Evolutionary conservation across 1,140 invertebrate species (phyloP), one percentile per base, ranked within the genome.

Genomic region (Acromyrmex echinatior): DNA sequence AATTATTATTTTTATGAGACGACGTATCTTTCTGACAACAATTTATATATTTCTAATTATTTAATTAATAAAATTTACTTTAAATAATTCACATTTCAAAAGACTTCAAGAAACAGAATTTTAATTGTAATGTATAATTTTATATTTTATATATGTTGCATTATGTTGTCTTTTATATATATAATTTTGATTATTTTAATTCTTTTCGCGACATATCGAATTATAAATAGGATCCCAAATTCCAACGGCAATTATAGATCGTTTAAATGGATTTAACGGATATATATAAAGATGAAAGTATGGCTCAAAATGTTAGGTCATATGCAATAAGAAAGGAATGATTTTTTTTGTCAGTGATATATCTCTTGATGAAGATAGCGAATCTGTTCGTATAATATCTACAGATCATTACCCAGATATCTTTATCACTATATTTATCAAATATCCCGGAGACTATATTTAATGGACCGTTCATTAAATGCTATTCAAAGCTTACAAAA

Each of bases 371-470:
- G 79, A 53, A 73, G 21, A 82, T 45, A 45, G 10, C 39, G 10
- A 56, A 56, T 60, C 39, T 28, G 31, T 82, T 82, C 79, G 1
- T 45, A 9, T 49, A n/a, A 35, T 9, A 28, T 45, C 66, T 45
- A 28, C 49, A 82, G 68, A 82, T 82, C n/a, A 31, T 21, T 60
- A 16, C 12, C 79, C 31, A 70, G 53, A 73, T 71, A 81, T 14
- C 25, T 71, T 60, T 31, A 45, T 73, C 51, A 18, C 28, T 7
- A 18, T 7, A 18, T 76, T 60, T 35, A n/a, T 77, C 53, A 5
- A 78, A 49, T 6, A 58, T 76, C 12, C n/a, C 10, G 12, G 51
- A 12, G n/a, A 58, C 12, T 12, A n/a, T 7, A 45, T 45, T 45
- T 45, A 45, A 45, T 39, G 10, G 21, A 62, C 1, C 35, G 16